Base-by-base conservation (phyloP, 1,140 invertebrate genomes). In the Caenorhabditis tropicalis region DNA sequence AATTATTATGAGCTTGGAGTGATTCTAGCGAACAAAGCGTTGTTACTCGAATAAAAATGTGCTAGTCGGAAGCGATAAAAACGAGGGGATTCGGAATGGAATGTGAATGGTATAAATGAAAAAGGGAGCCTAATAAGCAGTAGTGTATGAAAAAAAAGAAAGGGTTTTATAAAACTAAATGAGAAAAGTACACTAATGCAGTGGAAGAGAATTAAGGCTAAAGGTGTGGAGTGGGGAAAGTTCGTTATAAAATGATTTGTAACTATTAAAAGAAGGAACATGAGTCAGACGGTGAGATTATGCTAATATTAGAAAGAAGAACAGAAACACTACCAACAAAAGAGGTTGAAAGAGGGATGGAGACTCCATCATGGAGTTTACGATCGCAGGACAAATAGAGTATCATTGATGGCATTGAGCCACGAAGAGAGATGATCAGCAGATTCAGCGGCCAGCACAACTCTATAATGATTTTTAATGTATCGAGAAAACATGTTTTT, bases 371-470 rank as follows among this genome's bases (percentile, higher is more conserved):
- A 65, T 29, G 21, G 53, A 33, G 29, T 27, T 74, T 19, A 74
- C 6, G 65, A 74, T 1, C 65, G 65, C 6, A 74, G 24, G 7
- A 74, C 65, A 24, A 21, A 43, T 6, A 74, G 21, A 7, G 65
- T 74, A n/a, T 74, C 65, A n/a, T 74, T 74, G 65, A 74, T 74
- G 24, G 65, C 65, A 24, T 74, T 74, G 29, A 74, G 36, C 65
- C 65, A 74, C 4, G 65, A 74, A 21, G 65, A 39, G 10, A 74
- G 36, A 46, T 74, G 65, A 46, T 74, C 65, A 24, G 65, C 19
- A 10, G 65, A 74, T 46, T 74, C 65, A 0, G 65, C 65, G 15
- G 65, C 65, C 7, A 74, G 21, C 6, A 74, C 65, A 24, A 74
- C 65, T 39, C 65, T 74, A 36, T 12, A 74, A 65, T 33, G 15